Conservation (phyloP, 1,140 invertebrate species). For the Saccostrea cuccullata region DNA sequence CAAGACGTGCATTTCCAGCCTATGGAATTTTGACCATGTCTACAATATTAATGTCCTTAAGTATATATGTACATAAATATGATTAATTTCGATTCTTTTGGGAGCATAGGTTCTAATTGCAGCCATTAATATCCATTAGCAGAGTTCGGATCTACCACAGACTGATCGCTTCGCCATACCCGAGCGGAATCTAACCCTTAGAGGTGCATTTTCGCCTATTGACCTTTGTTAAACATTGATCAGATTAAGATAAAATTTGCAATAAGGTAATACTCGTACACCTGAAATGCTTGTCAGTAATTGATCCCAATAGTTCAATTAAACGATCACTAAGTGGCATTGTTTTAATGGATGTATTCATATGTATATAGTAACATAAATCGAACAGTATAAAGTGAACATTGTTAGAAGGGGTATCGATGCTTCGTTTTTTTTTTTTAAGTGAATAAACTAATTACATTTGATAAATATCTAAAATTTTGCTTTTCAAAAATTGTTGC, state of each 20-base stretch:
- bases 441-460: neutral
- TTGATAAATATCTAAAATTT: neutral
- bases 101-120: constrained; percentile 23
- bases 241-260: constrained; percentile 20
- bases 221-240: constrained; percentile 33
- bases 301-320: neutral
- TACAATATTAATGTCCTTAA: constrained; percentile 34
- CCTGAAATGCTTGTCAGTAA: constrained; percentile 20
- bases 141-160: neutral
- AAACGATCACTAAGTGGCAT: neutral
- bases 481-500: neutral
- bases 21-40: neutral
- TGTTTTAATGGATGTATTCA: neutral
- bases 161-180: neutral
- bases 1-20: constrained; percentile 16
- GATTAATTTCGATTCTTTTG: constrained; percentile 29
- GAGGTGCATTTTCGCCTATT: neutral
- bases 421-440: neutral
- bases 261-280: constrained; percentile 4
- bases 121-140: constrained; percentile 31
- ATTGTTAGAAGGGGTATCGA: neutral
- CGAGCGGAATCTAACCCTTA: neutral
- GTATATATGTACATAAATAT: constrained; percentile 37
- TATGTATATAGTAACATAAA: neutral
- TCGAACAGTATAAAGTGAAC: neutral